Evolutionary conservation across 2,113 vertebrate genomes (phyloP).

Genomic region (Nothoprocta pentlandii): DNA sequence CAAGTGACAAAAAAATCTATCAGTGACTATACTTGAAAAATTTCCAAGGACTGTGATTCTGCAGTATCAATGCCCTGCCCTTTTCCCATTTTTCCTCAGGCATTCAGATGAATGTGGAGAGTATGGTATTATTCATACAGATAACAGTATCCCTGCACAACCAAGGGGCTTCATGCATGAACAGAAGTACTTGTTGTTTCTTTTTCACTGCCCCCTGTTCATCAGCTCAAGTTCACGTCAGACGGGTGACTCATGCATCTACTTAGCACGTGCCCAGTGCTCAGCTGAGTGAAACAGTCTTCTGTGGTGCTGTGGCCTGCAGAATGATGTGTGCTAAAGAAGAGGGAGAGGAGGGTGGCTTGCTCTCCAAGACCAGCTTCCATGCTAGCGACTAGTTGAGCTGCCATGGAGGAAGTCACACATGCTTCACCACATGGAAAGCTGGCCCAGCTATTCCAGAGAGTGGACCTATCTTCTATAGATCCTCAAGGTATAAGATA

Average conservation of each 20-base stretch:
- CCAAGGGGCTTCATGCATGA: constrained; percentile 23
- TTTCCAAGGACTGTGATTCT: background rate
- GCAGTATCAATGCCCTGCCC: background rate
- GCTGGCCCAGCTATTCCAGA: background rate
- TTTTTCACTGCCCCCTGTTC: background rate
- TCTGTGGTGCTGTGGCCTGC: accelerated
- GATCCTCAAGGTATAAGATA: background rate
- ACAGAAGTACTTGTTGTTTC: constrained; percentile 38
- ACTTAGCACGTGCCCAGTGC: background rate
- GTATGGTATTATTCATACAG: background rate
- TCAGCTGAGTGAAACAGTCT: constrained; percentile 15
- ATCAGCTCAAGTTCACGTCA: constrained; percentile 38
- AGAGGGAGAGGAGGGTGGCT: background rate
- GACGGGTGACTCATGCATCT: constrained; percentile 45
- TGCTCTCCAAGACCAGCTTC: accelerated
- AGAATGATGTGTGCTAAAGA: background rate
- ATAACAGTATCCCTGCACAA: background rate
- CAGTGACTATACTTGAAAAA: background rate
- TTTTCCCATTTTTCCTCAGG: constrained; percentile 10
- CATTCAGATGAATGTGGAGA: constrained; percentile 7
- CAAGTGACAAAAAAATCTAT: constrained; percentile 3
- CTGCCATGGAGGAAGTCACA: background rate
- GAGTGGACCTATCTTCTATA: background rate
- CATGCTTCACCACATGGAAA: accelerated
- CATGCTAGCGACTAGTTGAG: accelerated